Conservation (phyloP, 2,113 vertebrate genomes). For the Rhizomys pruinosus region DNA sequence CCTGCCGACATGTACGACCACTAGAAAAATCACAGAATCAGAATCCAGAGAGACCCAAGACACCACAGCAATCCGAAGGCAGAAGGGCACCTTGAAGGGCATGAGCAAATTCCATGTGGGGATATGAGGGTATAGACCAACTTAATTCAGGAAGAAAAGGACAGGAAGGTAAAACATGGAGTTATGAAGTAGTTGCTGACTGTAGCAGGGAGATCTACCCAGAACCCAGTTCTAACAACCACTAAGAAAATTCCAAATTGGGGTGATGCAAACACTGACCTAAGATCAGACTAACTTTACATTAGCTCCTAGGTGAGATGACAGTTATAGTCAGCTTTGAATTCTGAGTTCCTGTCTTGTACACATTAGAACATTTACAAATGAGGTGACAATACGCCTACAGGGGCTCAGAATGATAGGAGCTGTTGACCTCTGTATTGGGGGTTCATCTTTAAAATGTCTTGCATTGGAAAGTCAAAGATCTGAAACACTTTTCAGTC, state of each 20-base stretch:
- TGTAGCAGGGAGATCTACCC: accelerated
- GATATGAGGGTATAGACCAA: too few relatives aligned
- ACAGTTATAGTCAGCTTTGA: neutral
- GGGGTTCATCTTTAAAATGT: neutral
- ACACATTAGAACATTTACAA: neutral
- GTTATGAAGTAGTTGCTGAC: too few relatives aligned
- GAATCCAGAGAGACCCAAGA: too few relatives aligned
- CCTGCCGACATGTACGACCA: neutral
- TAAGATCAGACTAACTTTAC: too few relatives aligned
- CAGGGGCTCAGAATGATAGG: neutral
- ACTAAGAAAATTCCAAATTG: neutral
- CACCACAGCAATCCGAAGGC: neutral
- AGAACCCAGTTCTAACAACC: too few relatives aligned
- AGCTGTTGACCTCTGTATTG: too few relatives aligned
- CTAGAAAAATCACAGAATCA: neutral
- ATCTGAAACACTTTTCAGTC: neutral
- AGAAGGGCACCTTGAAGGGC: neutral
- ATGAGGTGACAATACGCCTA: neutral
- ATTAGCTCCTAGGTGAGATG: too few relatives aligned
- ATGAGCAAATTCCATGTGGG: neutral
- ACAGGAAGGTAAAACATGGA: neutral
- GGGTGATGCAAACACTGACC: neutral
- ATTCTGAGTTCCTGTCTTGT: neutral
- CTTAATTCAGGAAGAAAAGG: neutral
- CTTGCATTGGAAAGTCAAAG: neutral